phyloP scores from a whole-genome alignment of 1,140 invertebrate species.

The Pseudomyrmex pallidus region DNA sequence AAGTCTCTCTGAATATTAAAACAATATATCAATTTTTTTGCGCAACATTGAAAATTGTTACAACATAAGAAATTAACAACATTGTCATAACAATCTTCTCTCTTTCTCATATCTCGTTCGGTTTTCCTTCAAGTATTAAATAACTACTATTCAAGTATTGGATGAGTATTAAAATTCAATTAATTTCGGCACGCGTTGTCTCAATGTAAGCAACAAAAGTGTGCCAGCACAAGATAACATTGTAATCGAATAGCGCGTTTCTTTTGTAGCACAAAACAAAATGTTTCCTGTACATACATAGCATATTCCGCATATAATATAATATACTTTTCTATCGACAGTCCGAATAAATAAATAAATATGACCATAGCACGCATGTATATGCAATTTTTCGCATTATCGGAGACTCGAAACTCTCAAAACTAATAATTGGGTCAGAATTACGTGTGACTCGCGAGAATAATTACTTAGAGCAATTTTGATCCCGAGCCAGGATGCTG shows the following conservation, averaged over 20 bases:
- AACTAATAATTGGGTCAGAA: constrained; percentile 40
- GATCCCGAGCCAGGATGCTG: constrained; percentile 14
- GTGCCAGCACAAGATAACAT: neutral
- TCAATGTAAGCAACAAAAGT: neutral
- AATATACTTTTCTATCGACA: constrained; percentile 62
- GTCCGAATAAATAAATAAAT: constrained; percentile 40
- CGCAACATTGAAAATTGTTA: neutral
- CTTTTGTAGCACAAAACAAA: neutral
- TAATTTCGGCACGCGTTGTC: neutral
- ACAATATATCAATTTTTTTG: neutral
- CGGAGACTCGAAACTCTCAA: constrained; percentile 40
- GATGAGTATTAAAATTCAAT: neutral
- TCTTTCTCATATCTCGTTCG: no score
- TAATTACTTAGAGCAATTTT: constrained; percentile 26
- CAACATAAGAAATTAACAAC: constrained; percentile 2
- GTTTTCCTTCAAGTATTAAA: neutral
- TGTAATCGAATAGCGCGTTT: neutral
- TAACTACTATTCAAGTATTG: neutral
- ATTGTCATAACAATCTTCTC: neutral
- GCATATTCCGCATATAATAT: constrained; percentile 19
- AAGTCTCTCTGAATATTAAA: neutral
- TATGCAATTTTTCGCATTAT: constrained; percentile 50
- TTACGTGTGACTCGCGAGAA: neutral
- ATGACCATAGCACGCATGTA: constrained; percentile 44
- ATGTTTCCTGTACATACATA: constrained; percentile 19